Percentiles rank a stretch among this genome's conserved stretches.
phyloP scores from a whole-genome alignment of 2,113 vertebrate genomes.

The Hiodon tergisus region DNA sequence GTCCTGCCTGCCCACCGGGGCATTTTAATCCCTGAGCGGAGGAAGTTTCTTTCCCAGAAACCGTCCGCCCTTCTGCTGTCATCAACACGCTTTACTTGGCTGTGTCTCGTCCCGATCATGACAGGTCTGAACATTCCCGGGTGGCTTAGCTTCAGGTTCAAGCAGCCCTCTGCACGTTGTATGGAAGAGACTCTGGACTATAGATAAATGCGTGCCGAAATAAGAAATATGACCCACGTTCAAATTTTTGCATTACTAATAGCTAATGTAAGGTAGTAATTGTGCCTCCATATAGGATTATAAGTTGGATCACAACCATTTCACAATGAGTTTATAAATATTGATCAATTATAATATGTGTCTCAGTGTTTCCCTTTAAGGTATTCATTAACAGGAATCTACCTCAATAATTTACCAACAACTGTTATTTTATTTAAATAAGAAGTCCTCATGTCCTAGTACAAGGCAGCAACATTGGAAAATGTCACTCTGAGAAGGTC shows the following conservation, averaged over 20 bases:
- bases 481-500: neutral
- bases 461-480: conserved; percentile 9
- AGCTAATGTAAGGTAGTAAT: no score
- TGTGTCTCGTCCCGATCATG: neutral
- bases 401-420: conserved; percentile 13
- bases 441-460: neutral
- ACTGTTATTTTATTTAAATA: neutral
- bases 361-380: neutral
- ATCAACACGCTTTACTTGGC: neutral
- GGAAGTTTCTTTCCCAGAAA: conserved; percentile 28
- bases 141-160: no score
- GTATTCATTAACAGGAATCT: conserved; percentile 14
- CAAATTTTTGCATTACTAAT: no score
- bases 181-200: no score
- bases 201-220: no score
- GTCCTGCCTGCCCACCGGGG: conserved; percentile 26
- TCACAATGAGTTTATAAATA: conserved; percentile 3
- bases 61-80: conserved; percentile 16
- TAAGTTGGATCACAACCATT: neutral
- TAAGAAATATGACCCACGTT: no score
- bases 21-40: neutral
- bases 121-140: neutral
- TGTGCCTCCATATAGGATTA: no score
- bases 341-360: neutral
- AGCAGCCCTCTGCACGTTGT: no score